Conservation (phyloP, 2,797 vertebrate genomes). For the Liparis tanakae region DNA sequence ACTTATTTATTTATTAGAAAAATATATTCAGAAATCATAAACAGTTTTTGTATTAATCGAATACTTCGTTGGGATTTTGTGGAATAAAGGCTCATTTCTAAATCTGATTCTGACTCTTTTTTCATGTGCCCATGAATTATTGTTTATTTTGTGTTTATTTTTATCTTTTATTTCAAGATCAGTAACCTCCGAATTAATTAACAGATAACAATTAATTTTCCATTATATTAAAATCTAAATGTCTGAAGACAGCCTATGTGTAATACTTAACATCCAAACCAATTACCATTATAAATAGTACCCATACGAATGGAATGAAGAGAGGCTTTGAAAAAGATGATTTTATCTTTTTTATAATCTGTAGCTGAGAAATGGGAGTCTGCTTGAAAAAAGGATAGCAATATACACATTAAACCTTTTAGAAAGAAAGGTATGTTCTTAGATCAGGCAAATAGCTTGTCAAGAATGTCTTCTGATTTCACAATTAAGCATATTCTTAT, state of each 20-base stretch:
- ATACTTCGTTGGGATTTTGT: neutral
- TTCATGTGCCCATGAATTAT: neutral
- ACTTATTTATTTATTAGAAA: neutral
- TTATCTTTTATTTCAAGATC: neutral
- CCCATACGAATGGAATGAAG: neutral
- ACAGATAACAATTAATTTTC: neutral
- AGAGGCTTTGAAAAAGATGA: neutral
- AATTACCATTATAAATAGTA: neutral
- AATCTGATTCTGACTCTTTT: neutral
- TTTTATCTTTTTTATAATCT: neutral
- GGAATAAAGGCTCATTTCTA: neutral
- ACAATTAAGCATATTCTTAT: neutral
- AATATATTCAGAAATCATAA: neutral
- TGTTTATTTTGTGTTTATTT: neutral
- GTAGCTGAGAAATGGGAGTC: neutral
- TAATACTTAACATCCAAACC: neutral
- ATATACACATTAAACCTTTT: neutral
- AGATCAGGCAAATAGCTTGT: neutral
- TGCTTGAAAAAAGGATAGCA: neutral
- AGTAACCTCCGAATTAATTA: neutral
- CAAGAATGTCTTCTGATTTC: neutral
- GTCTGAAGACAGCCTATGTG: neutral
- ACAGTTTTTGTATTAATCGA: neutral
- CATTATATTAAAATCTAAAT: neutral
- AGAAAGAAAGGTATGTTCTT: neutral